A percentile compares a stretch with the other conserved stretches of the same genome.
phyloP scores from a whole-genome alignment of 64 coral and sea anemone genomes.

The Acropora yongei region DNA sequence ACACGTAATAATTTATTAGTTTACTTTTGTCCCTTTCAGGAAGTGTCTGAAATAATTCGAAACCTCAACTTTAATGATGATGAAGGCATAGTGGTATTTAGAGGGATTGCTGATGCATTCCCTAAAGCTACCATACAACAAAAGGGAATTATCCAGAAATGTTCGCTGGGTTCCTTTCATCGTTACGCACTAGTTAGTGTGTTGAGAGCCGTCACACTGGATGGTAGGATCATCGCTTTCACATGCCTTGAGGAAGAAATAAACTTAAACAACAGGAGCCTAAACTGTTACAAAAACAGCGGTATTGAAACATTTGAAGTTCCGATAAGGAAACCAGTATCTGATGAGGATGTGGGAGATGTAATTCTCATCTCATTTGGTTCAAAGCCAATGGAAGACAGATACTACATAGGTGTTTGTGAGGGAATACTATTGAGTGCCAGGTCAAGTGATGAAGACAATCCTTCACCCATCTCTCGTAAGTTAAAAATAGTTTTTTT shows the following conservation, averaged over 20 bases:
- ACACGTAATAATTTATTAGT: no score
- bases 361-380: not conserved
- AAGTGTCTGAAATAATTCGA: not conserved
- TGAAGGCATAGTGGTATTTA: not conserved
- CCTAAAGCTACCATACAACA: not conserved
- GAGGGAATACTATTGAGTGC: no score
- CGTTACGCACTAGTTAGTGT: not conserved
- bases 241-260: not conserved
- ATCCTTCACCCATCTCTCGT: no score
- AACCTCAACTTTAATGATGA: not conserved
- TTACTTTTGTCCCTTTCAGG: not conserved
- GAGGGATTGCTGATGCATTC: not conserved
- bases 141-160: constrained; percentile 2
- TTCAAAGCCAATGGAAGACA: no score
- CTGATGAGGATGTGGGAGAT: not conserved
- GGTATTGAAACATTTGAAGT: not conserved
- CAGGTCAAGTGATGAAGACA: no score
- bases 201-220: not conserved
- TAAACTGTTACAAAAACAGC: no score
- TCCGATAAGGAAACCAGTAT: not conserved
- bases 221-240: not conserved
- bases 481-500: no score
- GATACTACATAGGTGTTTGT: no score
- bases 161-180: no score
- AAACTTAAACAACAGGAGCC: no score